Percentiles rank a stretch among this genome's conserved stretches.
These are phyloP conservation scores for Callipepla californica DNA, from an alignment of 2,113 vertebrate species.

Conservation along the genomic window DNA sequence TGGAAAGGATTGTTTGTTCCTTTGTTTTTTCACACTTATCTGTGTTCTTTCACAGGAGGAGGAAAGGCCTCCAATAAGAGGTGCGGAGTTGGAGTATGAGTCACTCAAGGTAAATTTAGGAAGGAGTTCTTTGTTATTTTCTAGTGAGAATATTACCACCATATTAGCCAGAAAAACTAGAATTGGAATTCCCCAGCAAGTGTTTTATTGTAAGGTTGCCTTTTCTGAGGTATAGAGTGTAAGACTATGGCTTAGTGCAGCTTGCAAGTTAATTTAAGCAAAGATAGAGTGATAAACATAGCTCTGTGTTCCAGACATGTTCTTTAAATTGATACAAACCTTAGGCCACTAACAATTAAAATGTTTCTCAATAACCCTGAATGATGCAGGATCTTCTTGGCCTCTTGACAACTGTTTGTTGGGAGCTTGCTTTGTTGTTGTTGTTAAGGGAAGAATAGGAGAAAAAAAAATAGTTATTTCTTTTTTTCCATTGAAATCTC, in stretches of 20 bases:
- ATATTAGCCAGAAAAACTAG: neutral
- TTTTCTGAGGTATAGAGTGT: neutral
- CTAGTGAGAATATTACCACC: neutral
- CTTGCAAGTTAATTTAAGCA: neutral
- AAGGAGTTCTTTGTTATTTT: neutral
- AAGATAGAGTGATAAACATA: neutral
- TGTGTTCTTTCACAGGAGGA: slow-evolving; percentile 83
- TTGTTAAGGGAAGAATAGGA: neutral
- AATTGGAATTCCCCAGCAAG: neutral
- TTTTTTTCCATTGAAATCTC: neutral
- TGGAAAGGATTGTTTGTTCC: neutral
- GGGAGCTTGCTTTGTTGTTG: neutral
- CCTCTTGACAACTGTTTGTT: neutral
- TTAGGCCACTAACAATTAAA: neutral
- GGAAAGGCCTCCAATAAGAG: slow-evolving; percentile 89
- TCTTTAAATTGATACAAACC: neutral
- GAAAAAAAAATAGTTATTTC: neutral
- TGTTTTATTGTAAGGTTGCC: neutral
- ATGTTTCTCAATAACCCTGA: neutral
- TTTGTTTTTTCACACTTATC: slow-evolving; percentile 3
- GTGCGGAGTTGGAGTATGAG: slow-evolving; percentile 96
- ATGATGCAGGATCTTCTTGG: neutral
- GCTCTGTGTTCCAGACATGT: neutral
- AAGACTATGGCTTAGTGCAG: neutral
- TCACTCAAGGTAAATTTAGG: slow-evolving; percentile 90